These are phyloP conservation scores for Muscicapa adusta DNA, from an alignment of 2,113 vertebrate genomes.

Conservation along the genomic window DNA sequence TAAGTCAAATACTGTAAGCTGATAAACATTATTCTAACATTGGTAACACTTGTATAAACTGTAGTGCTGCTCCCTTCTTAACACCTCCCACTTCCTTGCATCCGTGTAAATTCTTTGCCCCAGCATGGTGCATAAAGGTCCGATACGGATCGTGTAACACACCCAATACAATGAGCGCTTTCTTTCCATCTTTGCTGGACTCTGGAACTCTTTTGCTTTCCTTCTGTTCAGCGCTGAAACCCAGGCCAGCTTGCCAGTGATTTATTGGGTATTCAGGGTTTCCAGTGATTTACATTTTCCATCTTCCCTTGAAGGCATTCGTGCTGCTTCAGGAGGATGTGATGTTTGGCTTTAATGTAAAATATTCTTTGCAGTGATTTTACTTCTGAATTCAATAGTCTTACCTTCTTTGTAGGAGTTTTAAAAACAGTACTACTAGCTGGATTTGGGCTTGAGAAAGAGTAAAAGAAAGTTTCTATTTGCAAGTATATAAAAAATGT, in stretches of 20 bases:
- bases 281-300: conserved; percentile 52
- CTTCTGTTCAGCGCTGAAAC: conserved; percentile 12
- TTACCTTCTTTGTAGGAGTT: background rate
- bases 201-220: conserved; percentile 24
- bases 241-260: conserved; percentile 12
- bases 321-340: conserved; percentile 19
- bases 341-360: background rate
- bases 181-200: conserved; percentile 24
- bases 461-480: background rate
- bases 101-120: conserved; percentile 32
- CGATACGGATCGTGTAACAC: background rate
- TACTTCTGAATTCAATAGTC: background rate
- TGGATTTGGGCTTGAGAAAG: background rate
- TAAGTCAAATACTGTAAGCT: conserved; percentile 55
- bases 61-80: background rate
- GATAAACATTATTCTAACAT: conserved; percentile 59
- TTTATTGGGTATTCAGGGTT: conserved; percentile 38
- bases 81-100: conserved; percentile 36
- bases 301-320: background rate
- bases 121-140: conserved; percentile 48
- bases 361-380: background rate
- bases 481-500: background rate
- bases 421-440: background rate
- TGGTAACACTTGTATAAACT: conserved; percentile 35
- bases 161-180: conserved; percentile 26